phyloP scores from a whole-genome alignment of 1,140 invertebrate species.

The Thaumetopoea pityocampa region DNA sequence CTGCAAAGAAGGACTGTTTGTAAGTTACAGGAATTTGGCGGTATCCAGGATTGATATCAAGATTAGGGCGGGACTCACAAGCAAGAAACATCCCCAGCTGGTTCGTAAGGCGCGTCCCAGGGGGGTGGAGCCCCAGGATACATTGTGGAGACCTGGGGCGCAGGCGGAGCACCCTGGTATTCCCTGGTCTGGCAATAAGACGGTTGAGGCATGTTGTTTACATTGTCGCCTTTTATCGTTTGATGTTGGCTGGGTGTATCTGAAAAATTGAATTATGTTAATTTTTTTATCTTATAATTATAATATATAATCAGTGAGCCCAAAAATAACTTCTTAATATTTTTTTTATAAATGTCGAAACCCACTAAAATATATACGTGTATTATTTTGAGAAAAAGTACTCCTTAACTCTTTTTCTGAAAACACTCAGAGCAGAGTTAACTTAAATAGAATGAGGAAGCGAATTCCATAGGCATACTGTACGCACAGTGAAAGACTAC shows the following conservation, averaged over 20 bases:
- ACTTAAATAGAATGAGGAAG: too few relatives aligned
- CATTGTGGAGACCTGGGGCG: slow-evolving; percentile 41
- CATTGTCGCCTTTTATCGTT: slow-evolving; percentile 73
- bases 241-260: slow-evolving; percentile 64
- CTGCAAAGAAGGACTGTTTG: slow-evolving; percentile 7
- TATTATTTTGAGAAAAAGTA: too few relatives aligned
- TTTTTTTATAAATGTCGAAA: too few relatives aligned
- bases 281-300: too few relatives aligned
- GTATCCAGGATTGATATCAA: slow-evolving; percentile 40
- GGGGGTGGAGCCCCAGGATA: slow-evolving; percentile 49
- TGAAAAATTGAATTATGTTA: slow-evolving; percentile 46
- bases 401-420: too few relatives aligned
- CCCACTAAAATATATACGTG: too few relatives aligned
- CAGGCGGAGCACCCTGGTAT: slow-evolving; percentile 44
- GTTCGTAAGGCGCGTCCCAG: slow-evolving; percentile 67
- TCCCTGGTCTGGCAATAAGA: slow-evolving; percentile 47
- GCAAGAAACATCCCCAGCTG: slow-evolving; percentile 69
- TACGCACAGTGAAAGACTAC: too few relatives aligned
- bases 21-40: slow-evolving; percentile 18
- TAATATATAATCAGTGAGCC: too few relatives aligned
- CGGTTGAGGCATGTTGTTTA: slow-evolving; percentile 71
- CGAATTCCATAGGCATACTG: too few relatives aligned
- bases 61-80: slow-evolving; percentile 66
- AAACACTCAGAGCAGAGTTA: too few relatives aligned
- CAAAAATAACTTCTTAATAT: too few relatives aligned